phyloP scores from a whole-genome alignment of 2,888 invertebrate species.

The Hirtodrosophila alboralis region DNA sequence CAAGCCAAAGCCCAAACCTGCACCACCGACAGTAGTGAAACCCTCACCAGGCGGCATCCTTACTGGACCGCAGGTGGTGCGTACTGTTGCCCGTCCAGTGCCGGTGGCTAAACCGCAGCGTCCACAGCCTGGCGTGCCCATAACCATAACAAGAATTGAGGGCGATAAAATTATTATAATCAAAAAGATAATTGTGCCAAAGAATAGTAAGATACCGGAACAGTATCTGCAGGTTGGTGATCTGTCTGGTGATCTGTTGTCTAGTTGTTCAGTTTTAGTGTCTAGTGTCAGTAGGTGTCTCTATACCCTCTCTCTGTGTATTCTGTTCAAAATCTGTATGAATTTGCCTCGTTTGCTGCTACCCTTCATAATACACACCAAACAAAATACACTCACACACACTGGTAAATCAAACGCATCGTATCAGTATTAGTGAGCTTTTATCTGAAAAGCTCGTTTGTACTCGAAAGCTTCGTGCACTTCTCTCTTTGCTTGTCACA shows the following conservation, averaged over 20 bases:
- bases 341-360: constrained; percentile 61
- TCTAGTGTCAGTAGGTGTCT: constrained; percentile 45
- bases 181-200: constrained; percentile 83
- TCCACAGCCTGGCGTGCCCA: constrained; percentile 81
- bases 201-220: constrained; percentile 84
- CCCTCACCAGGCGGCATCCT: constrained; percentile 79
- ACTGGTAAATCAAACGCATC: background rate
- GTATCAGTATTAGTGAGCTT: background rate
- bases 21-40: constrained; percentile 72
- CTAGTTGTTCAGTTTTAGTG: constrained; percentile 10
- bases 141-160: constrained; percentile 84
- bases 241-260: constrained; percentile 34
- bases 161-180: constrained; percentile 84
- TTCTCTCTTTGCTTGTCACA: no score
- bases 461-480: no score
- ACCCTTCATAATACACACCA: constrained; percentile 3
- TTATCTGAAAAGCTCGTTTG: background rate
- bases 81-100: constrained; percentile 49
- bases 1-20: constrained; percentile 75
- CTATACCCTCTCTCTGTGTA: constrained; percentile 24
- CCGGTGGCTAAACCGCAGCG: constrained; percentile 64
- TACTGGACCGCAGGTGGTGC: constrained; percentile 76
- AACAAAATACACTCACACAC: constrained; percentile 11
- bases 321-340: constrained; percentile 43
- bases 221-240: constrained; percentile 83